Evolutionary conservation across 2,797 vertebrate genomes (phyloP), one percentile per base, ranked within the genome.

Genomic region (Sebastes itinus): DNA sequence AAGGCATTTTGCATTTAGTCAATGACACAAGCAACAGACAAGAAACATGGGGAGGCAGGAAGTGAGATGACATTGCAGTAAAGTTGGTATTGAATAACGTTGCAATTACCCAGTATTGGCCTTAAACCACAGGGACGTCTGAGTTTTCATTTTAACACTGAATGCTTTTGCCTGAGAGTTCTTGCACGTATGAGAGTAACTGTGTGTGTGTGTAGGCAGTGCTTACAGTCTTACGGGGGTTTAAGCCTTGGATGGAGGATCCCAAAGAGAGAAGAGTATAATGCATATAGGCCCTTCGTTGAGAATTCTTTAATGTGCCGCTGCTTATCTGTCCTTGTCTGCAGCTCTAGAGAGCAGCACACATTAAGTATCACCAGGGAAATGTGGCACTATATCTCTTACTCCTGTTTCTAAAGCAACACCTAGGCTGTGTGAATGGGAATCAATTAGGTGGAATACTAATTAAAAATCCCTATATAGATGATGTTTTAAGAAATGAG

Each of bases 171-270:
- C 52, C 60, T 69, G 35, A 23, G 38, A 52, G 55, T 28, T 62
- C 18, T 23, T 56, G 23, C 64, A 58, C 23, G 27, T 74, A 11
- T 75, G 25, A 56, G 49, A 35, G 30, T n/a, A 7, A 6, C 7
- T 25, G 28, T 64, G 28, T 52, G 64, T 62, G 35, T 67, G 80
- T 80, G 75, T 80, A 69, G 68, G 75, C 78, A 68, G 42, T 30
- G 68, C 62, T 33, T 59, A 66, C 59, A 65, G 68, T 67, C 71
- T 62, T 75, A 38, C 20, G 46, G 42, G 71, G 63, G 42, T 80
- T 78, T 81, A 74, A 61, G 64, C 65, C 30, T 60, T 25, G 28
- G 75, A 71, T 69, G 28, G 49, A 81, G 66, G 56, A 80, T 72
- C 28, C 63, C 68, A 74, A 62, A 58, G 38, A 80, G 73, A 62